Evolutionary conservation across 1,140 invertebrate species (phyloP), one percentile per base, ranked within the genome.

Genomic region (Venturia canescens): DNA sequence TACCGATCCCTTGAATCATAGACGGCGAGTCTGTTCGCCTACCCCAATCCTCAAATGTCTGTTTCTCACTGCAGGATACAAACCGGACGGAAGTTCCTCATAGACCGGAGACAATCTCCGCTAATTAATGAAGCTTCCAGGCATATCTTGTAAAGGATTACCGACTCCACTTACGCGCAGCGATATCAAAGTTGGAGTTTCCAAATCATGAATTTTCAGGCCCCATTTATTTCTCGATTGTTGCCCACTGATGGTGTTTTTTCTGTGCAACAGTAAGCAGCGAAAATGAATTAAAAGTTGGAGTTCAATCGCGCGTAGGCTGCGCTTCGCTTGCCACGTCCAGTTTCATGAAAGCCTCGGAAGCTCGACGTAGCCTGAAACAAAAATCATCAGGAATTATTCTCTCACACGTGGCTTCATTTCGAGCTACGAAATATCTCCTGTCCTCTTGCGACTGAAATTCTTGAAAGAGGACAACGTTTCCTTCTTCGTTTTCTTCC

Each of bases 91-190:
- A 76, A 76, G 74, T 76, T 3, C 53, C 53, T 76, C 74, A 34
- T 76, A 76, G n/a, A 66, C 21, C 13, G 23, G 53, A 76, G 74
- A 76, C 74, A 76, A 76, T 76, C 74, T 76, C 74, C 38, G 29
- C 74, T 76, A 76, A 76, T 76, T 76, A 76, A 76, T 76, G 74
- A 76, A 76, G 74, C 53, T 76, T 44, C 48, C 18, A 63, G 74
- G 48, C 18, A 63, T 60, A 63, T 76, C 74, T 60, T 38, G 74
- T 38, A 38, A 29, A 76, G 53, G 53, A 63, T 60, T 76, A 76
- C 74, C 74, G 74, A 76, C 26, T 29, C 7, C 63, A 76, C 74
- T 63, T 31, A 60, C 23, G 16, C 44, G 16, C 44, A 53, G 29
- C 26, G 63, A 63, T 31, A 76, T 31, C 27, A n/a, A 76, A 23